Conservation (phyloP, 2,113 vertebrate genomes). For the Cryptomyrus ogoouensis region DNA sequence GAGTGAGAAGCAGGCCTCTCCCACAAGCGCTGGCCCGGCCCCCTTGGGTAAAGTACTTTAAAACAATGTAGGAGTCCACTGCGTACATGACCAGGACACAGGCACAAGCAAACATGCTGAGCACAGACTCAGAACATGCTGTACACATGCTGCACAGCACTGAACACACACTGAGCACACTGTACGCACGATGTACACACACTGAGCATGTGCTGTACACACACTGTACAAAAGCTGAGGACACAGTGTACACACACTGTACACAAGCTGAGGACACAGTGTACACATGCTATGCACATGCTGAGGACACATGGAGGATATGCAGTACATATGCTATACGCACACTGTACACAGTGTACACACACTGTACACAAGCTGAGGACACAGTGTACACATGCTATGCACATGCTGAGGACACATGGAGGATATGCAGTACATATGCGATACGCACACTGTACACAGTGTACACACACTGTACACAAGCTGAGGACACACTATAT, state of each 20-base stretch:
- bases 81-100: background rate
- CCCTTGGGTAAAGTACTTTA: background rate
- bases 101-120: background rate
- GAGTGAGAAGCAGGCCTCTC: background rate
- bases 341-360: background rate
- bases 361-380: background rate
- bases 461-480: no score
- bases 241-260: no score
- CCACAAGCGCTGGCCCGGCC: background rate
- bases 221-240: no score
- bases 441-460: background rate
- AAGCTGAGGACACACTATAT: no score
- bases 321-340: no score
- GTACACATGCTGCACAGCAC: background rate
- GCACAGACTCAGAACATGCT: background rate
- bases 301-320: no score
- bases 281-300: background rate
- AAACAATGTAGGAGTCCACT: background rate
- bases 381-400: background rate
- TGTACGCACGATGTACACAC: background rate
- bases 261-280: background rate
- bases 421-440: no score
- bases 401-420: background rate
- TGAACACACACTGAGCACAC: background rate
- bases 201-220: background rate